Conservation (phyloP, 2,888 invertebrate genomes). For the Stenurella melanura region DNA sequence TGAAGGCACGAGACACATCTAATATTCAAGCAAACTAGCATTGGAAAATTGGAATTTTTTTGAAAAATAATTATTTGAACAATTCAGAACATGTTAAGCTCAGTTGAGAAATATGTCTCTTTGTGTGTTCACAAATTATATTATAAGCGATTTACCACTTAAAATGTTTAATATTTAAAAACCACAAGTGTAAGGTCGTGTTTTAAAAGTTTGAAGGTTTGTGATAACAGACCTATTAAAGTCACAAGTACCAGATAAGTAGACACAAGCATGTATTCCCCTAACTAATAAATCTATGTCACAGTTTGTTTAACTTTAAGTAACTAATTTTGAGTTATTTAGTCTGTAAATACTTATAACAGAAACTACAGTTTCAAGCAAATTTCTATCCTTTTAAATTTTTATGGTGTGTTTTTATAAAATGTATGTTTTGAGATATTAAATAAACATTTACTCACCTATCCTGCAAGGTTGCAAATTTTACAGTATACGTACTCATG, state of each 20-base stretch:
- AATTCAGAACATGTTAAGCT: too few species aligned
- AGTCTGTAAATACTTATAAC: neutral
- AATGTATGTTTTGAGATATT: too few species aligned
- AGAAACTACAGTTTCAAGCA: too few species aligned
- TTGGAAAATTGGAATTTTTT: too few species aligned
- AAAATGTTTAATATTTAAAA: neutral
- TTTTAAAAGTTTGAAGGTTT: slow-evolving; percentile 1
- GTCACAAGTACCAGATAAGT: slow-evolving; percentile 7
- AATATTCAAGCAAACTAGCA: too few species aligned
- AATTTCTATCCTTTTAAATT: too few species aligned
- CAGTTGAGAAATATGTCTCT: neutral
- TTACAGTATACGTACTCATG: too few species aligned
- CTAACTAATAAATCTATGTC: neutral
- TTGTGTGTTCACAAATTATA: neutral
- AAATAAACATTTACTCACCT: too few species aligned
- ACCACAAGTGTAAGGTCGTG: neutral
- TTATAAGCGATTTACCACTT: neutral
- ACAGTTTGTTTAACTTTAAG: neutral
- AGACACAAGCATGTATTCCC: neutral
- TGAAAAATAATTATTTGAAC: too few species aligned
- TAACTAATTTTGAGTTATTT: neutral
- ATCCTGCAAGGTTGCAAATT: too few species aligned
- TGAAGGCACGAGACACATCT: too few species aligned
- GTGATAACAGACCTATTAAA: neutral
- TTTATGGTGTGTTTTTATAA: too few species aligned